Conservation (phyloP, 2,797 vertebrate species). For the Momotus momota region DNA sequence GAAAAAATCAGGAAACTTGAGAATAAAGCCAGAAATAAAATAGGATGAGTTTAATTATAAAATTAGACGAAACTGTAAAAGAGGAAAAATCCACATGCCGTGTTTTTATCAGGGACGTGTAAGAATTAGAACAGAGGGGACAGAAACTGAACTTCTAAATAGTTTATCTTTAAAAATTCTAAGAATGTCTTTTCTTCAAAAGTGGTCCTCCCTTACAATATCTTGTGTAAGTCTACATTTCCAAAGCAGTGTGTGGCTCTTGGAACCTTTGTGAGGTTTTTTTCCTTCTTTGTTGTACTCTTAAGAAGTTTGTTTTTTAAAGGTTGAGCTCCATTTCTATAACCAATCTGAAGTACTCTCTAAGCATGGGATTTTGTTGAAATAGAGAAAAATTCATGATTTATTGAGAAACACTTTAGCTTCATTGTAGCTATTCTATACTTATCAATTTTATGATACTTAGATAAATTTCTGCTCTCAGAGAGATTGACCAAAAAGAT, state of each 20-base stretch:
- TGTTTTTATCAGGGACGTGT: not conserved
- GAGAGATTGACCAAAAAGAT: not conserved
- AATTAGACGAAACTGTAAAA: not conserved
- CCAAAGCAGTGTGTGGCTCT: not conserved
- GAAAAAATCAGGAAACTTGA: not conserved
- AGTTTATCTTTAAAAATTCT: not conserved
- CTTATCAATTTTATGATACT: not conserved
- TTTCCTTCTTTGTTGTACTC: fast-evolving
- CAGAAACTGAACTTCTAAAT: not conserved
- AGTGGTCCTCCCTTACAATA: fast-evolving
- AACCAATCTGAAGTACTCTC: not conserved
- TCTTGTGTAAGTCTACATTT: not conserved
- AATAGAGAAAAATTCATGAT: not conserved
- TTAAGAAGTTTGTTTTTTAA: not conserved
- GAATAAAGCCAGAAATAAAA: not conserved
- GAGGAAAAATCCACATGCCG: not conserved
- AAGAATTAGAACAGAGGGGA: not conserved
- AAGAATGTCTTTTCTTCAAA: not conserved
- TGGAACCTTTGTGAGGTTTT: not conserved
- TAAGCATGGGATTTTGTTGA: not conserved
- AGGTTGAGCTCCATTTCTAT: not conserved
- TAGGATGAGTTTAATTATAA: not conserved
- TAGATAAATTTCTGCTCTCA: not conserved
- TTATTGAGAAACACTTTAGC: not conserved
- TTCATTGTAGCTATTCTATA: not conserved